Evolutionary conservation across 2,888 invertebrate genomes (phyloP).

Genomic region (Mechanitis messenoides): DNA sequence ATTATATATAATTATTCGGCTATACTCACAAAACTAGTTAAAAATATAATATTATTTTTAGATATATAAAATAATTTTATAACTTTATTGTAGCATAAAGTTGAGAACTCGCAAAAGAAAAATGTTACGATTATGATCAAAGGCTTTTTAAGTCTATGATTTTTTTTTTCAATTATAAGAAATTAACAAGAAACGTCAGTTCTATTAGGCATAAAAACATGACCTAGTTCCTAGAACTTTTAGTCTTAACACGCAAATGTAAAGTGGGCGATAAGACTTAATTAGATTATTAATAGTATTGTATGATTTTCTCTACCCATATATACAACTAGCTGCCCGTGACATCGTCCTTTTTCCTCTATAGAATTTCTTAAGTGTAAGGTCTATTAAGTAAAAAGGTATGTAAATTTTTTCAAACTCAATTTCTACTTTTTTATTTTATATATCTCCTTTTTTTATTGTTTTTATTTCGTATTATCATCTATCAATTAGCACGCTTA

Average conservation of each 20-base stretch:
- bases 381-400: no score
- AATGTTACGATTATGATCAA: neutral
- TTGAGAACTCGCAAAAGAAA: neutral
- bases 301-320: neutral
- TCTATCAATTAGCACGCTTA: no score
- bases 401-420: no score
- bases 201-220: neutral
- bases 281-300: neutral
- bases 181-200: neutral
- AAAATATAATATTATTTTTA: no score
- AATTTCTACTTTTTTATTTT: no score
- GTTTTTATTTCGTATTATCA: no score
- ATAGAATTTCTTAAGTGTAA: no score
- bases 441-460: no score
- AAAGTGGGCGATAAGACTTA: constrained; percentile 4
- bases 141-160: neutral
- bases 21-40: no score
- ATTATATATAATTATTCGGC: no score
- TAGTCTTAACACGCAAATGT: neutral
- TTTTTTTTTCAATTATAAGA: constrained; percentile 5
- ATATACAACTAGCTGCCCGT: no score
- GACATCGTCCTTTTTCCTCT: no score
- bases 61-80: neutral
- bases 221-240: constrained; percentile 3
- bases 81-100: constrained; percentile 1